Conservation (phyloP, 2,888 invertebrate genomes). For the Cryptocephalus moraei region DNA sequence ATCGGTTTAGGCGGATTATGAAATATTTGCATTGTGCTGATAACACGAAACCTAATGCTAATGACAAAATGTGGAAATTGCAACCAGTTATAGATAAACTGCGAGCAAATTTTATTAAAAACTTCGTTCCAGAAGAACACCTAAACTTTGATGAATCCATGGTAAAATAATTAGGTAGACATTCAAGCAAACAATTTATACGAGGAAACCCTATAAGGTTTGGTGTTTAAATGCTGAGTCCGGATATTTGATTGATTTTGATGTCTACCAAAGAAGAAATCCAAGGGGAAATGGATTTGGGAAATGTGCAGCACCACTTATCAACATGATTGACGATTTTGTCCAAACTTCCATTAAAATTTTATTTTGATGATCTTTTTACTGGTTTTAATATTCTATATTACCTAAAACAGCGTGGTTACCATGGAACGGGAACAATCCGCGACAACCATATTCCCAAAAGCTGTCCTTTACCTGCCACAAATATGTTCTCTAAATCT, state of each 20-base stretch:
- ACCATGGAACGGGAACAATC: slow-evolving; percentile 19
- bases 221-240: slow-evolving; percentile 21
- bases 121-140: too few relatives aligned
- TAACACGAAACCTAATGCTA: too few relatives aligned
- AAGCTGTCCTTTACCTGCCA: slow-evolving; percentile 4
- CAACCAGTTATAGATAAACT: too few relatives aligned
- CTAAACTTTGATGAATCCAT: slow-evolving; percentile 14
- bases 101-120: too few relatives aligned
- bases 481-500: slow-evolving; percentile 4
- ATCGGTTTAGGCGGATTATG: too few relatives aligned
- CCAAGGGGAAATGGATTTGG: slow-evolving; percentile 6
- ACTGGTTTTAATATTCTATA: slow-evolving; percentile 17
- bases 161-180: slow-evolving; percentile 17
- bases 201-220: slow-evolving; percentile 27
- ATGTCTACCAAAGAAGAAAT: slow-evolving; percentile 23
- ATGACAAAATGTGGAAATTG: too few relatives aligned
- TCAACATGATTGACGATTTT: slow-evolving; percentile 9
- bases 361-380: slow-evolving; percentile 17
- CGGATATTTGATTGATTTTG: slow-evolving; percentile 27
- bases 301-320: slow-evolving; percentile 7
- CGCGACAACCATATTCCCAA: slow-evolving; percentile 12
- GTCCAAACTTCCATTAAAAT: slow-evolving; percentile 5
- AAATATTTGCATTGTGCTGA: too few relatives aligned
- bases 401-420: slow-evolving; percentile 12
- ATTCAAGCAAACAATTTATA: slow-evolving; percentile 24